Base-by-base conservation (phyloP, 1,140 invertebrate species). In the Procambarus clarkii region DNA sequence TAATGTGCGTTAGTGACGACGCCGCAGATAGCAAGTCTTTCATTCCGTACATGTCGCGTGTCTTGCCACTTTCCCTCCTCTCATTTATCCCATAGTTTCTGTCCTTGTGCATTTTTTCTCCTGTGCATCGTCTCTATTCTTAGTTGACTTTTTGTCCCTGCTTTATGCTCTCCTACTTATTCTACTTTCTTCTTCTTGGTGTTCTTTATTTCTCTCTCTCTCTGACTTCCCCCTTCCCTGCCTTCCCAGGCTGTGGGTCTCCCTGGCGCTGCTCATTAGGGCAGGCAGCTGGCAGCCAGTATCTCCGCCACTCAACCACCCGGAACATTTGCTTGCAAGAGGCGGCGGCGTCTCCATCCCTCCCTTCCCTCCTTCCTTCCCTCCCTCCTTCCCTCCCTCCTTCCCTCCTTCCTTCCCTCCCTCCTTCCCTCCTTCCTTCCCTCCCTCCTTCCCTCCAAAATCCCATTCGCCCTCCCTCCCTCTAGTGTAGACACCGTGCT, bases 151-250 rank as follows among this genome's bases (percentile, higher is more conserved):
- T 80, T 21, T 21, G 9, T 80, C 18, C 8, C 18, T 21, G 9
- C 21, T 44, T 48, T 80, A 18, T 8, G 7, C 45, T 48, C 78
- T 44, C 9, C 18, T 44, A 9, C 44, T 44, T 48, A 13, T 80
- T 44, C 46, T 34, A 34, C 34, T 48, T 44, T 46, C n/a, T n/a
- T 81, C 46, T 24, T 18, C 71, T 48, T 86, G 18, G 46, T 45
- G 8, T 44, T 86, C 85, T 50, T 50, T 50, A 18, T 24, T 21
- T 77, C 71, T 50, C 71, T 86, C 71, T 48, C 18, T 86, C 78
- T 71, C 21, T 50, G 15, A 15, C n/a, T 50, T 34, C 8, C 58
- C 34, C 58, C 85, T 58, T 44, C 7, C 54, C 0, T 13, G 54
- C 58, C 85, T 58, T 44, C 7, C 54, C 0, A 0, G 54, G 54